Percentiles rank a stretch among this genome's conserved stretches.
Evolutionary conservation across 2,113 vertebrate species (phyloP).

Genomic region (Pardalotus punctatus): DNA sequence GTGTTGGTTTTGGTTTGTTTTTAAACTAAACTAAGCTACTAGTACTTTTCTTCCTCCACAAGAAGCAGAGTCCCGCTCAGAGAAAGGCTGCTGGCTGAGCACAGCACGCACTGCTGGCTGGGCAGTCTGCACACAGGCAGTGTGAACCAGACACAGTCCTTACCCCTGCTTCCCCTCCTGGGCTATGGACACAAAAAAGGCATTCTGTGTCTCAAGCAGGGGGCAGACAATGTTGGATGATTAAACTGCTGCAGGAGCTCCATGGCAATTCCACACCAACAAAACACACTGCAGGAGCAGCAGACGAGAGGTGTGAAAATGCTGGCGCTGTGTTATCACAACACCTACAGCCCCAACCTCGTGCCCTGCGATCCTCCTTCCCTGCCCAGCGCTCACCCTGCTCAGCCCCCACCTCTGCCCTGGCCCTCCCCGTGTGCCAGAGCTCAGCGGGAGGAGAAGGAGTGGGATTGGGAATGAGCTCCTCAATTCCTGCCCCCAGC

Average conservation of each 20-base stretch:
- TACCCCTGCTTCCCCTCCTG: not conserved
- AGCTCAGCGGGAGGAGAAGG: not conserved
- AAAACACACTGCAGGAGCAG: accelerated
- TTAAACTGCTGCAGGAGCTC: not conserved
- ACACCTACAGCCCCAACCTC: not conserved
- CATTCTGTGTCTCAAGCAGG: not conserved
- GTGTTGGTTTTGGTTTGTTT: not conserved
- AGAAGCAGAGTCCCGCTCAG: not conserved
- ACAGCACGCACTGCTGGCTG: not conserved
- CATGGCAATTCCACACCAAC: accelerated
- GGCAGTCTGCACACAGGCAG: not conserved
- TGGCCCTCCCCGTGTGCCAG: accelerated
- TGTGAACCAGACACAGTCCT: not conserved
- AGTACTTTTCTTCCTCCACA: not conserved
- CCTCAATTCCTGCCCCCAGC: not conserved
- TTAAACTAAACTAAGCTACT: not conserved
- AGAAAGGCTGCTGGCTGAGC: not conserved
- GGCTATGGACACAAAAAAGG: not conserved
- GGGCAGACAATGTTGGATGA: not conserved
- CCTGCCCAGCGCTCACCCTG: not conserved
- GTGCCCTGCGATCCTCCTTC: not conserved
- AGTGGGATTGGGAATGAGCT: not conserved
- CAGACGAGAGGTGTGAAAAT: not conserved
- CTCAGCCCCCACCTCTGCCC: not conserved
- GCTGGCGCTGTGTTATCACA: not conserved